Evolutionary conservation across 53 echinoderm and acorn worm genomes (phyloP).

Genomic region (Astropecten irregularis): DNA sequence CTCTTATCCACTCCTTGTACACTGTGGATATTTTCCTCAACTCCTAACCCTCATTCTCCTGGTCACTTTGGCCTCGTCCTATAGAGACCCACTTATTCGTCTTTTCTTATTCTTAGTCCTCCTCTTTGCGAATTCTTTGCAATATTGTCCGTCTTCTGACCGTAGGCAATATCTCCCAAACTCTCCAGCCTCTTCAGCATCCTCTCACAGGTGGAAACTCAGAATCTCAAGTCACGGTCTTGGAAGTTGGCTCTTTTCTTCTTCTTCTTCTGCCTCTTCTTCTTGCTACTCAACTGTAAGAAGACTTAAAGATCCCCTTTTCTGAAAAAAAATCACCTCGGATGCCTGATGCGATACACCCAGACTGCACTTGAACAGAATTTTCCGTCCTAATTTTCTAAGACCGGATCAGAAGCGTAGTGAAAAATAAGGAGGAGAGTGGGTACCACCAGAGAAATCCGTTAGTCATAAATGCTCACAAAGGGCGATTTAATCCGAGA

Average conservation of each 20-base stretch:
- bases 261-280: no score
- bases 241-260: no score
- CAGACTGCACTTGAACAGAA: not conserved
- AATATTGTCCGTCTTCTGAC: not conserved
- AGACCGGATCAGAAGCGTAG: slow-evolving; percentile 6
- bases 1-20: no score
- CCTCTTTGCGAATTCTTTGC: not conserved
- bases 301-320: no score
- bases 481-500: not conserved
- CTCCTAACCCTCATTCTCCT: no score
- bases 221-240: not conserved
- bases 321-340: not conserved
- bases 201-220: no score
- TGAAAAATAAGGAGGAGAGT: no score
- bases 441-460: slow-evolving; percentile 4
- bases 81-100: no score
- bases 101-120: no score
- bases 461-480: not conserved
- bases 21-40: no score
- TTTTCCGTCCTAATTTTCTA: not conserved
- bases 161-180: not conserved
- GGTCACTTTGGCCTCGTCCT: no score
- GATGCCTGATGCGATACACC: not conserved
- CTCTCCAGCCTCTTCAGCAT: not conserved
- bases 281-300: no score